A percentile compares a stretch with the other conserved stretches of the same genome.
Evolutionary conservation across 2,113 vertebrate genomes (phyloP).

Genomic region (Tragelaphus scriptus): DNA sequence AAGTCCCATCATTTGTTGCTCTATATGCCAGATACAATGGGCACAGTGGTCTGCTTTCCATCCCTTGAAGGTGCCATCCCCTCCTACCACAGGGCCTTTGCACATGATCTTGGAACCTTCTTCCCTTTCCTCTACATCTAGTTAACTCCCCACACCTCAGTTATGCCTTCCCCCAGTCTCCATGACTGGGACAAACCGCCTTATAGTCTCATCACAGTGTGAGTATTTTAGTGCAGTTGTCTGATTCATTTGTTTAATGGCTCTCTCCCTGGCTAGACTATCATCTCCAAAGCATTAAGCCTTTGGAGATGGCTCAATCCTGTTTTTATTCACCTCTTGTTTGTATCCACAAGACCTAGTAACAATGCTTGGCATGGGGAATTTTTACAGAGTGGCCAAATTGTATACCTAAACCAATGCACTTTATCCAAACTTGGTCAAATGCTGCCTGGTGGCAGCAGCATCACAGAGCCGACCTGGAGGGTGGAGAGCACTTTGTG

Average conservation of each 20-base stretch:
- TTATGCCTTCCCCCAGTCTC: neutral
- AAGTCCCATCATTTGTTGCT: accelerated
- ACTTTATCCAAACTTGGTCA: neutral
- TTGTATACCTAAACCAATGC: neutral
- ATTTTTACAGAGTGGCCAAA: neutral
- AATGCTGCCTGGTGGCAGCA: neutral
- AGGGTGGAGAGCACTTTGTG: neutral
- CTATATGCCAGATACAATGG: neutral
- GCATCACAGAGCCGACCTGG: neutral
- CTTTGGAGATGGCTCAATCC: neutral
- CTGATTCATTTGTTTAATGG: neutral
- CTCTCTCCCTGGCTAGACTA: neutral
- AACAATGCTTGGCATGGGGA: neutral
- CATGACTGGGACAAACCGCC: neutral
- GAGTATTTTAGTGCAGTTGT: neutral
- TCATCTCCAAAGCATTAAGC: neutral
- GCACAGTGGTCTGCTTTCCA: neutral
- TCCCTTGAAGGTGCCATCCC: neutral
- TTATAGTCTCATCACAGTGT: neutral
- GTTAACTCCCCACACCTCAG: neutral
- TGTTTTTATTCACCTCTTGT: neutral
- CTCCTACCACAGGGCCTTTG: neutral
- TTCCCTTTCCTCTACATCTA: neutral
- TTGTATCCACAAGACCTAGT: neutral
- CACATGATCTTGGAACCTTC: neutral